Conservation (phyloP, 35 echinoderm and acorn worm genomes). For the Apostichopus japonicus region DNA sequence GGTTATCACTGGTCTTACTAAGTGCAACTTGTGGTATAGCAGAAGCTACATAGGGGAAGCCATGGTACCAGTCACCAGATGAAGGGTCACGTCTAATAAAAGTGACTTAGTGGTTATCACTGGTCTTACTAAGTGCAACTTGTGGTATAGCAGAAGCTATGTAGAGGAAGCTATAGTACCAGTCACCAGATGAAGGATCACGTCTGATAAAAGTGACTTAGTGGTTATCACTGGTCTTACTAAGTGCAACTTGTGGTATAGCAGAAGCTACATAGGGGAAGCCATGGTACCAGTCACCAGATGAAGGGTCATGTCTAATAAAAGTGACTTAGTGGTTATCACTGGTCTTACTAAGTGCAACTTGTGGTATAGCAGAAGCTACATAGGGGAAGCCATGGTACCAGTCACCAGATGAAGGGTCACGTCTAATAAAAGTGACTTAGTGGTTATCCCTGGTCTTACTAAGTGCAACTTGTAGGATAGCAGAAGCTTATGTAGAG, state of each 20-base stretch:
- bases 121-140: no score
- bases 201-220: slow-evolving; percentile 34
- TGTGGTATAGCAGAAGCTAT: no score
- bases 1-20: no score
- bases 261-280: background rate
- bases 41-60: no score
- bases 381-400: background rate
- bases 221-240: no score
- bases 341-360: no score
- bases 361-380: background rate
- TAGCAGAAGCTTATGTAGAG: slow-evolving; percentile 12
- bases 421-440: slow-evolving; percentile 30
- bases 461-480: background rate
- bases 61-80: no score
- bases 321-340: background rate
- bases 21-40: no score
- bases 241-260: background rate
- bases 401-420: slow-evolving; percentile 8
- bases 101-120: no score
- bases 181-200: slow-evolving; percentile 24
- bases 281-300: background rate
- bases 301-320: slow-evolving; percentile 16
- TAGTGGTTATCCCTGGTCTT: background rate
- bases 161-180: background rate
- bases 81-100: no score